Evolutionary conservation across 2,797 vertebrate species (phyloP), one percentile per base, ranked within the genome.

Genomic region (Cyclura pinguis): DNA sequence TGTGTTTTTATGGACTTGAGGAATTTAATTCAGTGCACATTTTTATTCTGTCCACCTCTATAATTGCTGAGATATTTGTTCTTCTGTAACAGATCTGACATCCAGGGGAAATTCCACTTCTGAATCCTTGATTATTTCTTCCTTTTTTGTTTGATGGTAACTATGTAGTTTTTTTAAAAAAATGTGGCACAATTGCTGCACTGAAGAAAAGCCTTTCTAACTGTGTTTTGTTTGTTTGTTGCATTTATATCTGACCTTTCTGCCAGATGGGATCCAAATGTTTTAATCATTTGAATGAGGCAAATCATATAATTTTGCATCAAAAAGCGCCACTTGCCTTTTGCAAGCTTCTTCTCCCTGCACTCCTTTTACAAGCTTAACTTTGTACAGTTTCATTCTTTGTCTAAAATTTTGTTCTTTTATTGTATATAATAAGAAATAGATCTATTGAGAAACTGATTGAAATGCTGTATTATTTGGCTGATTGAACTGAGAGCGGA

Each of bases 281-380:
- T 47, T 92, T 73, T n/a, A 59, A 84, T 72, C 85, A 50, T 90
- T 85, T 5, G 77, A 91, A 80, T 85, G 92, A 86, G 24, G 20
- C 69, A 90, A 94, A 89, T 57, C 67, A 14, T 83, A 0, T 88
- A 84, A 91, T 89, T 87, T 93, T 92, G 62, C 90, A 73, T 57
- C 86, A 42, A 86, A 42, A 73, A 85, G 8, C 92, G 6, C 73
- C 80, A 20, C 78, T 95, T 93, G 90, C 35, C 80, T 92, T 16
- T 10, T 72, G 57, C 32, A 74, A 85, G 27, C 7, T 22, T 57
- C 29, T 82, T 38, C 80, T 47, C 10, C 7, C 74, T 76, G 4
- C 20, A 73, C 59, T 59, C 6, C 59, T 80, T 91, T 77, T 81
- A 18, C 67, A 3, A 12, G 24, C 24, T 8, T 67, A 18, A 62